Percentiles rank a stretch among this genome's conserved stretches.
Conservation (phyloP, 2,888 invertebrate genomes). For the Chrysomela aeneicollis region DNA sequence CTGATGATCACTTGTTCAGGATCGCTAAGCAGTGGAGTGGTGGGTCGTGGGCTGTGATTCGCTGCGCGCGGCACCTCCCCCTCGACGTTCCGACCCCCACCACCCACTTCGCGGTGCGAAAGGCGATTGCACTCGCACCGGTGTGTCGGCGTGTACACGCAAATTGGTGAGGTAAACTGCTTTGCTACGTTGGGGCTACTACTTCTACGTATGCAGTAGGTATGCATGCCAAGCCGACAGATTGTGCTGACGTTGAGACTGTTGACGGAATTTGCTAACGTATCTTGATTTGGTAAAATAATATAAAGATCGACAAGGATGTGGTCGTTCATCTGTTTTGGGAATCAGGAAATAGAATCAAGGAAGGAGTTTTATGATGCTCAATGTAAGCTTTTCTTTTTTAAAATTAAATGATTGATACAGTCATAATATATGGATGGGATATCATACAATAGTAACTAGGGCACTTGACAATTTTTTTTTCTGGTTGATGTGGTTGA, state of each 20-base stretch:
- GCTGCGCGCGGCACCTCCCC: conserved; percentile 56
- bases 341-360: too few relatives aligned
- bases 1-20: conserved; percentile 45
- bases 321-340: too few relatives aligned
- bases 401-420: too few relatives aligned
- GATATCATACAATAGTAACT: too few relatives aligned
- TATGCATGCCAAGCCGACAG: not conserved
- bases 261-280: too few relatives aligned
- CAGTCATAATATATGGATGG: too few relatives aligned
- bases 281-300: not conserved
- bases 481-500: too few relatives aligned
- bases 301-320: too few relatives aligned
- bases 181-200: not conserved
- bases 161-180: not conserved
- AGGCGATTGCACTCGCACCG: conserved; percentile 43
- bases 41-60: conserved; percentile 57
- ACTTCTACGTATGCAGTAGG: not conserved
- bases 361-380: too few relatives aligned
- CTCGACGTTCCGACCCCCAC: conserved; percentile 51
- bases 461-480: too few relatives aligned
- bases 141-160: conserved; percentile 12
- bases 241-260: not conserved
- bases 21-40: conserved; percentile 53
- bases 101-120: conserved; percentile 50
- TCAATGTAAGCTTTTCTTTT: too few relatives aligned